Percentiles rank a stretch among this genome's conserved stretches.
Evolutionary conservation across 1,140 invertebrate genomes (phyloP).

Genomic region (Bombus superbus): DNA sequence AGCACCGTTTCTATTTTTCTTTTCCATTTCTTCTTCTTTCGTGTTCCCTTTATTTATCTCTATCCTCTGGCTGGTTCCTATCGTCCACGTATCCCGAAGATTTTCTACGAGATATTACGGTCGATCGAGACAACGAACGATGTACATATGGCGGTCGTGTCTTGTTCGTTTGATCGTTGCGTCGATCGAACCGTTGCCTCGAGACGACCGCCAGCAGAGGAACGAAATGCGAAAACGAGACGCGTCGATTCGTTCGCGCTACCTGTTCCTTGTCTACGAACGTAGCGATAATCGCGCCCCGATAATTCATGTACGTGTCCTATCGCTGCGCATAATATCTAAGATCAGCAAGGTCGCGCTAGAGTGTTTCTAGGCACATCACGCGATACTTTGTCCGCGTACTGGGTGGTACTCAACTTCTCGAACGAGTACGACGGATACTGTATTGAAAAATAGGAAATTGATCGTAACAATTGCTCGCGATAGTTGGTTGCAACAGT

Average conservation of each 20-base stretch:
- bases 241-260: constrained; percentile 21
- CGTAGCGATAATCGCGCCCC: constrained; percentile 40
- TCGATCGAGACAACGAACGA: constrained; percentile 10
- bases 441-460: not conserved
- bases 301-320: constrained; percentile 64
- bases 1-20: constrained; percentile 33
- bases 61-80: not conserved
- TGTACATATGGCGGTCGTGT: not conserved
- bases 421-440: not conserved
- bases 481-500: no score
- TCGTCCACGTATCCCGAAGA: not conserved
- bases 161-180: not conserved
- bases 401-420: constrained; percentile 39
- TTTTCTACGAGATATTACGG: not conserved
- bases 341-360: constrained; percentile 68
- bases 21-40: no score
- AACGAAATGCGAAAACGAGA: constrained; percentile 45
- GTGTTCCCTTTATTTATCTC: not conserved
- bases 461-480: no score
- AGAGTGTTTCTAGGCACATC: constrained; percentile 52
- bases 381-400: constrained; percentile 39
- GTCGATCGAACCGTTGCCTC: not conserved
- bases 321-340: constrained; percentile 57
- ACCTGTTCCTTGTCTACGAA: not conserved
- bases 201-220: constrained; percentile 2